Evolutionary conservation across 2,797 vertebrate species (phyloP), one percentile per base, ranked within the genome.

Genomic region (Muscicapa comitata): DNA sequence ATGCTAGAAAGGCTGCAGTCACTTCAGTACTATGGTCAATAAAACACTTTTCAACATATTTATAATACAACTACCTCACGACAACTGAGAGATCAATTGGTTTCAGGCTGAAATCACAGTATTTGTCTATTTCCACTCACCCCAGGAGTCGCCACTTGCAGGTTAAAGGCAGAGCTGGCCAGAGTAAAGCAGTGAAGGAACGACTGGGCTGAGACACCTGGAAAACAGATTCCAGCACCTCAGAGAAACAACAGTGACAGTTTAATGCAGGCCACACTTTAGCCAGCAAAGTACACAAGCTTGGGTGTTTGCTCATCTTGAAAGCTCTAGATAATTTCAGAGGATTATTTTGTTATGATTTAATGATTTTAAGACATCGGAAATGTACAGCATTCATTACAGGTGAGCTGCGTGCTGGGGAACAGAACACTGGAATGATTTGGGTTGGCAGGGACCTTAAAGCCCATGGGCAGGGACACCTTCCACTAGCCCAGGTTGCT

Each of bases 81-180:
- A 13, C 29, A 80, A 1, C 1, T 11, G 7, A 53, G 9, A 1
- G 10, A 94, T 7, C 45, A 54, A 6, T 0, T 15, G 15, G 19
- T 42, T 92, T 68, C 70, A 71, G 20, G 11, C 17, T 35, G 33
- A 77, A 76, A 73, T 58, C 23, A 29, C 26, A 57, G 8, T 2
- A 40, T 26, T 8, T 28, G 29, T 19, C 16, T 26, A 23, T n/a
- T 68, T 57, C 65, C 35, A 96, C 98, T 98, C 87, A 99, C 99
- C 98, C 99, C 99, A 3, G 99, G 99, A 38, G 99, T 99, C 2
- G 99, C 99, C 68, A 99, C 99, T 95, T 99, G 99, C 25, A 99
- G 96, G 85, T 99, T 99, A 91, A 99, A 99, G 80, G 98, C 98
- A 4, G 98, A 96, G 51, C 98, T 98, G 28, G 98, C 98, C 63